Conservation (phyloP, 2,113 vertebrate genomes). For the Passer domesticus region DNA sequence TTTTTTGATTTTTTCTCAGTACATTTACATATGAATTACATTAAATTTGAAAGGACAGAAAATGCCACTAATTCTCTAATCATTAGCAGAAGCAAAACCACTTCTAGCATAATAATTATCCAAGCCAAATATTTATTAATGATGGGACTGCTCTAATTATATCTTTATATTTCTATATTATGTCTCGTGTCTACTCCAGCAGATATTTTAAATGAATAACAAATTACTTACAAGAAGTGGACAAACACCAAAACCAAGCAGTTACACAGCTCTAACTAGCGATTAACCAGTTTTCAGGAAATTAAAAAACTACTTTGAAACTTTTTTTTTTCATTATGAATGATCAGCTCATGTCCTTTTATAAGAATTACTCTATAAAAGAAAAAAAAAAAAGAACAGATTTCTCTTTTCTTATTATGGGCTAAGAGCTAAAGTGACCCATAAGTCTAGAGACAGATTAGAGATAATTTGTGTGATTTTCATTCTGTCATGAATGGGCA, state of each 20-base stretch:
- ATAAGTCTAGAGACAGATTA: not conserved
- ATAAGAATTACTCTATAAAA: not conserved
- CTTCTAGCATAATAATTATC: not conserved
- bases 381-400: rapidly evolving
- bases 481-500: not conserved
- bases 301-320: not conserved
- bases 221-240: not conserved
- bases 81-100: not conserved
- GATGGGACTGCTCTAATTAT: not conserved
- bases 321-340: not conserved
- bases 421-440: not conserved
- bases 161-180: not conserved
- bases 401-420: not conserved
- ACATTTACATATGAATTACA: not conserved
- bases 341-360: not conserved
- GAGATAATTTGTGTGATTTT: not conserved
- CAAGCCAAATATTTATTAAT: not conserved
- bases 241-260: not conserved
- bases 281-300: not conserved
- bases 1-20: not conserved
- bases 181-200: not conserved
- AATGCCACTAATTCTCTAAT: not conserved
- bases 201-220: not conserved
- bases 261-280: not conserved
- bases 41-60: not conserved